Conservation (phyloP, 2,113 vertebrate genomes). For the Nettapus auritus region DNA sequence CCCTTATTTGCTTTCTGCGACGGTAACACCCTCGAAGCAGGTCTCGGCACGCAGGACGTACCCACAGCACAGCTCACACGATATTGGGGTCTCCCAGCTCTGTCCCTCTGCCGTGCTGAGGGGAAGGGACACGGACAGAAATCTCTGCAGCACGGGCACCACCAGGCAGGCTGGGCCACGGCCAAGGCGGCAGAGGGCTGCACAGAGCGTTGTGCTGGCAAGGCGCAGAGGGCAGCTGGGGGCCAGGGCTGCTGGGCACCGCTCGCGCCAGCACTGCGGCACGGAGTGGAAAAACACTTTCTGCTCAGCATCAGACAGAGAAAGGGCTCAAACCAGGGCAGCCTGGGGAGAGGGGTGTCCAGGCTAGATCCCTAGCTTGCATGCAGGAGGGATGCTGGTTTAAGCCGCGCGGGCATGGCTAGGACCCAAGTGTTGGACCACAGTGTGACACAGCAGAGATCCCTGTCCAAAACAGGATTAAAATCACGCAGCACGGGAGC, state of each 20-base stretch:
- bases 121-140: neutral
- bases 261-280: neutral
- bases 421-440: rapidly evolving
- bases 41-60: rapidly evolving
- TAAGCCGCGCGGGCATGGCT: rapidly evolving
- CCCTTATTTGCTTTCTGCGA: rapidly evolving
- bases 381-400: rapidly evolving
- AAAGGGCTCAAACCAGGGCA: neutral
- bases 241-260: neutral
- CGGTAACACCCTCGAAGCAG: rapidly evolving
- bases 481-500: neutral
- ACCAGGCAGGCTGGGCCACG: neutral
- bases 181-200: conserved; percentile 1
- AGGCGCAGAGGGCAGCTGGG: neutral
- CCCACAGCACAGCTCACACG: rapidly evolving
- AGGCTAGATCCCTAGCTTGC: neutral
- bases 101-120: neutral
- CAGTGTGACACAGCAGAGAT: rapidly evolving
- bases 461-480: neutral
- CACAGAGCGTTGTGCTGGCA: neutral
- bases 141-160: rapidly evolving
- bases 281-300: rapidly evolving
- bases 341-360: rapidly evolving
- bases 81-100: rapidly evolving
- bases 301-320: neutral